These are phyloP conservation scores for Loris lydekkerianus DNA, from an alignment of 2,797 vertebrate genomes.

Conservation along the genomic window DNA sequence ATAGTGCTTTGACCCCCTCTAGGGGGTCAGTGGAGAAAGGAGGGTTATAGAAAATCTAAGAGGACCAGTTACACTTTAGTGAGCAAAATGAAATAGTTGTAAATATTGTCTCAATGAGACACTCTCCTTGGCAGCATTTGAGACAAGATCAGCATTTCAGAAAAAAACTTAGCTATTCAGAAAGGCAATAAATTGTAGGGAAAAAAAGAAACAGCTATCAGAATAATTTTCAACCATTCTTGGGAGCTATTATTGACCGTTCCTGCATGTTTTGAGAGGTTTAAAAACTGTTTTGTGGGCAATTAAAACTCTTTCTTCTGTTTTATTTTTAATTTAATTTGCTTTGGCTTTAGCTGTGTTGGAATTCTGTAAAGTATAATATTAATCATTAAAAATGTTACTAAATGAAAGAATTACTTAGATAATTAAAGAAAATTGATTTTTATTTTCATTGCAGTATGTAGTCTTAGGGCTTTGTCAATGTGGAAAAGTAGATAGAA, in stretches of 20 bases:
- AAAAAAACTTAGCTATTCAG: constrained; percentile 17
- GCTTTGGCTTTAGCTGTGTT: not conserved
- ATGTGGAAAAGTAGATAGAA: not conserved
- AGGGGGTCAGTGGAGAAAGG: constrained; percentile 2
- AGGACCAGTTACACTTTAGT: not conserved
- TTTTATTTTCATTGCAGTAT: not conserved
- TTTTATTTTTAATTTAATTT: not conserved
- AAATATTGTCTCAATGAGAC: constrained; percentile 61
- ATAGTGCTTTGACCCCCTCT: not conserved
- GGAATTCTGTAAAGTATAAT: not conserved
- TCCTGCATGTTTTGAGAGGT: not conserved
- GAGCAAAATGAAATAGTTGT: constrained; percentile 56
- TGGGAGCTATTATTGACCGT: constrained; percentile 2
- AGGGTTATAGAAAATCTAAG: constrained; percentile 19
- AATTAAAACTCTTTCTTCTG: not conserved
- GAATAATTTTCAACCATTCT: constrained; percentile 50
- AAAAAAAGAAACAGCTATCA: constrained; percentile 32
- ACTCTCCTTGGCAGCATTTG: constrained; percentile 37
- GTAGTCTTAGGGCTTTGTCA: not conserved
- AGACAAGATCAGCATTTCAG: constrained; percentile 54
- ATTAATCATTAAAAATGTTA: not conserved
- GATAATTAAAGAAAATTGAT: not conserved
- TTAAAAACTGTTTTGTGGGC: not conserved
- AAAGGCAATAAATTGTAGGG: constrained; percentile 38
- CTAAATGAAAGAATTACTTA: not conserved